Conservation (phyloP, 2,888 invertebrate genomes). For the Spodoptera exigua region DNA sequence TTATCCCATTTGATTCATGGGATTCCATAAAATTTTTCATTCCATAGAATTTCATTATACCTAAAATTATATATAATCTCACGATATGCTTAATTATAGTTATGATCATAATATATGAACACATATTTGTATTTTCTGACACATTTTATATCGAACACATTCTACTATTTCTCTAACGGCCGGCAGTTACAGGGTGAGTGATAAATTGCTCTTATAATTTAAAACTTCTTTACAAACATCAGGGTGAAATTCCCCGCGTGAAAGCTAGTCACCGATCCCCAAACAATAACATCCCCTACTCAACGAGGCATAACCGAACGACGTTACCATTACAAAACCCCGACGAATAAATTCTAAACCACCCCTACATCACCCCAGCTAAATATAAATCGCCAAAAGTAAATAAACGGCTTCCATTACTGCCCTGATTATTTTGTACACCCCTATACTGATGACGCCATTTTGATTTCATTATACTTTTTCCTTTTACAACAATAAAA, state of each 20-base stretch:
- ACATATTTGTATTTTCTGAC: slow-evolving; percentile 19
- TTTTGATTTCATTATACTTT: slow-evolving; percentile 75
- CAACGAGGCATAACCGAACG: slow-evolving; percentile 86
- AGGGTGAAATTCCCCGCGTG: slow-evolving; percentile 58
- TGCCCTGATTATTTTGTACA: slow-evolving; percentile 85
- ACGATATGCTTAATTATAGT: too few species aligned
- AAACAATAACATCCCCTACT: slow-evolving; percentile 72
- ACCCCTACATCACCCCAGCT: slow-evolving; percentile 69
- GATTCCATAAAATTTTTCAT: too few species aligned
- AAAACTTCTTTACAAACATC: slow-evolving; percentile 60
- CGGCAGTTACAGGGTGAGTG: slow-evolving; percentile 36
- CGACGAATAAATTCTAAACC: slow-evolving; percentile 72
- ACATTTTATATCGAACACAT: slow-evolving; percentile 16
- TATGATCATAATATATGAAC: too few species aligned
- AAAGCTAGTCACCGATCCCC: slow-evolving; percentile 61
- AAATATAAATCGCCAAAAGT: slow-evolving; percentile 86
- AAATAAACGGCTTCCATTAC: slow-evolving; percentile 87
- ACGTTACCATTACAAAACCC: slow-evolving; percentile 79
- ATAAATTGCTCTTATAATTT: slow-evolving; percentile 60
- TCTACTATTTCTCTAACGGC: slow-evolving; percentile 35
- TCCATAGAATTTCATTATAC: too few species aligned
- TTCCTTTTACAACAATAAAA: slow-evolving; percentile 63
- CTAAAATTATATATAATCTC: too few species aligned
- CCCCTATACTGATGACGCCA: slow-evolving; percentile 80
- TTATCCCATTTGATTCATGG: too few species aligned